Percentiles rank a stretch among this genome's conserved stretches.
These are phyloP conservation scores for Agrochola lota DNA, from an alignment of 2,888 invertebrate genomes.

Conservation along the genomic window DNA sequence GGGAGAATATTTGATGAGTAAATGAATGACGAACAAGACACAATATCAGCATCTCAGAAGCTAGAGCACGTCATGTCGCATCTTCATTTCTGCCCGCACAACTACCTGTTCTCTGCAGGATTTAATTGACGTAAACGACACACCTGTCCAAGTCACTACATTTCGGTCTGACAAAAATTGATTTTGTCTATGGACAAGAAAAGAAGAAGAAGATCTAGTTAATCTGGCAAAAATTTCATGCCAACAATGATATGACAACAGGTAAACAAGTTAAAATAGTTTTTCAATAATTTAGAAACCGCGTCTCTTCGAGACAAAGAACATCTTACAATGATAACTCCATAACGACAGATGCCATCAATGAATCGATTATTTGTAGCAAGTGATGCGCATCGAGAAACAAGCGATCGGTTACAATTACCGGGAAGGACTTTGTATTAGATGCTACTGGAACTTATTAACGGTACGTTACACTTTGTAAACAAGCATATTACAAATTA, in stretches of 20 bases:
- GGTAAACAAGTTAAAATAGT: neutral
- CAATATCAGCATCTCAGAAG: neutral
- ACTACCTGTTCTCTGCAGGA: neutral
- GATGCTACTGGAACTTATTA: constrained; percentile 14
- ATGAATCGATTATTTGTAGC: constrained; percentile 67
- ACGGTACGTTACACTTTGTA: no score
- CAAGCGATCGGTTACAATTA: constrained; percentile 26
- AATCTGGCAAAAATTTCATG: no score
- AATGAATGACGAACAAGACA: neutral
- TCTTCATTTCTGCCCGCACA: neutral
- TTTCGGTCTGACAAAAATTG: neutral
- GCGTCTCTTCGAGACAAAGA: constrained; percentile 28
- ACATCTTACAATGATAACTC: constrained; percentile 22
- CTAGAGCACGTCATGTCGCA: neutral
- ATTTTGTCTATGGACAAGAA: neutral
- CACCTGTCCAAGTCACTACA: neutral
- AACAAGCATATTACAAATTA: no score
- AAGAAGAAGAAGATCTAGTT: neutral
- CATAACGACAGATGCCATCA: constrained; percentile 53
- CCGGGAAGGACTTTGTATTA: constrained; percentile 29
- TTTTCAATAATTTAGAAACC: constrained; percentile 15
- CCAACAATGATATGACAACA: neutral
- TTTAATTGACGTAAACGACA: neutral
- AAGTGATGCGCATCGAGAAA: constrained; percentile 62
- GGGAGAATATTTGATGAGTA: neutral